A percentile compares a stretch with the other conserved stretches of the same genome.
These are phyloP conservation scores for Criorhina ranunculi DNA, from an alignment of 2,888 invertebrate genomes.

Conservation along the genomic window DNA sequence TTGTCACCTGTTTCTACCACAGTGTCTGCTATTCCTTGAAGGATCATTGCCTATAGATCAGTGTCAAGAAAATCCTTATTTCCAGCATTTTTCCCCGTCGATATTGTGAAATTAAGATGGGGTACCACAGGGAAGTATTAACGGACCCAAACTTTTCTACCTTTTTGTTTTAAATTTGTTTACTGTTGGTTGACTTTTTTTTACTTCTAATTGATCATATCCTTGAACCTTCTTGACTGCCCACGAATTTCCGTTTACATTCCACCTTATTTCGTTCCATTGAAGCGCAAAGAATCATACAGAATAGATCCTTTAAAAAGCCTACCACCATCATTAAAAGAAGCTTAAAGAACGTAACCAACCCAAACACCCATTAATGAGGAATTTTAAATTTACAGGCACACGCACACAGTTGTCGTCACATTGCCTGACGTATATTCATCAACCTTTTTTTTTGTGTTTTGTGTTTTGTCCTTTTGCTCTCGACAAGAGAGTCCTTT, in stretches of 20 bases:
- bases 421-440: conserved; percentile 54
- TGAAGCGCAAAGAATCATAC: background rate
- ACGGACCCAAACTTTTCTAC: too few species aligned
- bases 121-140: too few species aligned
- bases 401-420: conserved; percentile 16
- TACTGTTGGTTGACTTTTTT: too few species aligned
- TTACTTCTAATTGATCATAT: background rate
- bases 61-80: too few species aligned
- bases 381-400: conserved; percentile 29
- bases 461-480: conserved; percentile 4
- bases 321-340: conserved; percentile 17
- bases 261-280: background rate
- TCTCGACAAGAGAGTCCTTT: conserved; percentile 33
- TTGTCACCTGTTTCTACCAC: too few species aligned
- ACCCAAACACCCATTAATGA: conserved; percentile 39
- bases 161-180: too few species aligned
- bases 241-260: too few species aligned
- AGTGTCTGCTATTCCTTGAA: too few species aligned
- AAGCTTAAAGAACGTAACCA: conserved; percentile 18
- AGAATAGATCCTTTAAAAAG: conserved; percentile 19
- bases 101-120: too few species aligned
- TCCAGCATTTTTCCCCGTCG: too few species aligned
- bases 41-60: too few species aligned
- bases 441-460: conserved; percentile 47
- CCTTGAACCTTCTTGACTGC: background rate